A percentile compares a stretch with the other conserved stretches of the same genome.
phyloP scores from a whole-genome alignment of 2,888 invertebrate genomes.

The Caenorhabditis sp. region DNA sequence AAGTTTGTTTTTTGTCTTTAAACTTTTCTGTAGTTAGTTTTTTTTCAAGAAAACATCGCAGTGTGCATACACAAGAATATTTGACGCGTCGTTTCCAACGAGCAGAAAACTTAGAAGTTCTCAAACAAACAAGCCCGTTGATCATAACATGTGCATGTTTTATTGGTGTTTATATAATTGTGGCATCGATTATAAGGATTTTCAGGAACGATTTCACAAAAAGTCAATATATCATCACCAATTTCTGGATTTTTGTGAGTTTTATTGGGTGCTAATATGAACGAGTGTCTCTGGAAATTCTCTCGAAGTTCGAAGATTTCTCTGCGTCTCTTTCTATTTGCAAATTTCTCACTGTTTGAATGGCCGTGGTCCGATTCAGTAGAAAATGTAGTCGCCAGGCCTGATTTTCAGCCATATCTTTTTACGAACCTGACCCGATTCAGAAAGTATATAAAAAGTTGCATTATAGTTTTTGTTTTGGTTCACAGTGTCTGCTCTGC shows the following conservation, averaged over 20 bases:
- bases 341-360: too few species aligned
- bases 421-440: too few species aligned
- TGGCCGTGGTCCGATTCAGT: too few species aligned
- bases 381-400: too few species aligned
- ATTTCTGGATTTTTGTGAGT: neutral
- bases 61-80: neutral
- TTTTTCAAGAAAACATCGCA: neutral
- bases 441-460: too few species aligned
- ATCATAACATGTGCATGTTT: neutral
- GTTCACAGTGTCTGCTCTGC: too few species aligned
- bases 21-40: too few species aligned
- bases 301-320: too few species aligned
- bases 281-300: too few species aligned
- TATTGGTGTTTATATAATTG: neutral
- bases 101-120: neutral
- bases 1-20: neutral
- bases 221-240: neutral
- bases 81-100: neutral
- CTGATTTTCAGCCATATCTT: too few species aligned
- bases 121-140: neutral
- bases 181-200: neutral
- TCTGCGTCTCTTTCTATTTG: too few species aligned
- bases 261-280: neutral
- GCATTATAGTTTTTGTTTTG: too few species aligned
- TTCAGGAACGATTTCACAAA: neutral